Base-by-base conservation (phyloP, 1,140 invertebrate species). In the Hyphantria cunea region DNA sequence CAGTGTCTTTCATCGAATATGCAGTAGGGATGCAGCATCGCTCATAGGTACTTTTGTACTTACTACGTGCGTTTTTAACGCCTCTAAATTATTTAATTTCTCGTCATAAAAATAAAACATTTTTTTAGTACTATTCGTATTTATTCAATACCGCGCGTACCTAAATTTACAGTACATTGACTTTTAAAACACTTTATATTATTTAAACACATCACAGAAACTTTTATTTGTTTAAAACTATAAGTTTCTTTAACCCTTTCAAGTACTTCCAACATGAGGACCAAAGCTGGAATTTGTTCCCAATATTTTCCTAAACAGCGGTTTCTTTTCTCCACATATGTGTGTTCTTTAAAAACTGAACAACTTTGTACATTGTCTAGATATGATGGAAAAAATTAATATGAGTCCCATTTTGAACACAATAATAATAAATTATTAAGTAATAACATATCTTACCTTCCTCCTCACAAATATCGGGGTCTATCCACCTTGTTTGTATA, bases 401-500 rank as follows among this genome's bases (percentile, higher is more conserved):
- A 34, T 33, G 45, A 25, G 17, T 25, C 5, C 17, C 17, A 25
- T 25, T 25, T 25, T 25, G 17, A 25, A 25, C 1, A 25, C 17
- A 25, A 5, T 25, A 25, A 25, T 25, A n/a, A n/a, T n/a, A n/a
- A n/a, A 25, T 25, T 25, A 25, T 25, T 25, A 25, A 25, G 1
- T 1, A 25, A 3, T 39, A 39, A 39, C n/a, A 39, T 39, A 39
- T 10, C 17, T 67, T 80, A 90, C 88, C 88, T 68, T 87, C 79
- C 44, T 69, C 12, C 64, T 85, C 84, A 55, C 61, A 39, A 62
- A 77, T 60, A 69, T 90, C 89, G 33, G 86, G 72, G 61, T 93
- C 89, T 47, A 86, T 78, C 93, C 93, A 94, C 58, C 89, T 86
- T 51, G 91, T 93, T 59, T 93, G 74, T 55, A 93, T 85, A 78